Conservation (phyloP, 1,140 invertebrate genomes). For the Agraylea sexmaculata region DNA sequence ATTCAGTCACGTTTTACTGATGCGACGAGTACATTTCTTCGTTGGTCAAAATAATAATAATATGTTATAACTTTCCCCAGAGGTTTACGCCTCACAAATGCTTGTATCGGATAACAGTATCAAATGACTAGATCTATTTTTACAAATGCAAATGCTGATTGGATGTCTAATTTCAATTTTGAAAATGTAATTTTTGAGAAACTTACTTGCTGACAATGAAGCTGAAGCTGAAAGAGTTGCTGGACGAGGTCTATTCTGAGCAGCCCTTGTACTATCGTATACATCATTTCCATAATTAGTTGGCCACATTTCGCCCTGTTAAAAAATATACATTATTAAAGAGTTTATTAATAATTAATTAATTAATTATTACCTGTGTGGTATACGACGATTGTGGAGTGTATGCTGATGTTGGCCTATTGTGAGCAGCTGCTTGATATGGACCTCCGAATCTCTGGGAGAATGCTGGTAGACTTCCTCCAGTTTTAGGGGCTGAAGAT, state of each 20-base stretch:
- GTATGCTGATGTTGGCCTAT: slow-evolving; percentile 7
- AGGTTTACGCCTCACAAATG: too few species aligned
- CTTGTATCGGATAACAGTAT: too few species aligned
- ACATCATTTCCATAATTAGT: slow-evolving; percentile 8
- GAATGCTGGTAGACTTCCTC: slow-evolving; percentile 13
- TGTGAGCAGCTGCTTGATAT: slow-evolving; percentile 11
- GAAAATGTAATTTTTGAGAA: background rate
- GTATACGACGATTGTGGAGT: slow-evolving; percentile 11
- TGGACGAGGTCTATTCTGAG: slow-evolving; percentile 1
- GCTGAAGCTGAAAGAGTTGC: slow-evolving; percentile 17
- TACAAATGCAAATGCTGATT: background rate
- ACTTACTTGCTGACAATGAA: slow-evolving; percentile 20
- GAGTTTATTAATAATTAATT: too few species aligned
- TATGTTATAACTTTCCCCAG: too few species aligned
- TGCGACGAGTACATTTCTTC: too few species aligned
- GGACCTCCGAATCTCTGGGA: slow-evolving; percentile 16
- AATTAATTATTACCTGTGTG: slow-evolving; percentile 10
- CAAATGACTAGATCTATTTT: too few species aligned
- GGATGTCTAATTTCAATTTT: background rate
- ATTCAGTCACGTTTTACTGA: too few species aligned
- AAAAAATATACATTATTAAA: too few species aligned
- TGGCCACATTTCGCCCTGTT: slow-evolving; percentile 14
- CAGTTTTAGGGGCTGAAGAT: background rate
- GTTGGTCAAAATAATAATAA: too few species aligned
- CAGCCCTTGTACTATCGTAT: slow-evolving; percentile 11